Evolutionary conservation across 1,140 invertebrate genomes (phyloP).

Genomic region (Chionoecetes opilio): DNA sequence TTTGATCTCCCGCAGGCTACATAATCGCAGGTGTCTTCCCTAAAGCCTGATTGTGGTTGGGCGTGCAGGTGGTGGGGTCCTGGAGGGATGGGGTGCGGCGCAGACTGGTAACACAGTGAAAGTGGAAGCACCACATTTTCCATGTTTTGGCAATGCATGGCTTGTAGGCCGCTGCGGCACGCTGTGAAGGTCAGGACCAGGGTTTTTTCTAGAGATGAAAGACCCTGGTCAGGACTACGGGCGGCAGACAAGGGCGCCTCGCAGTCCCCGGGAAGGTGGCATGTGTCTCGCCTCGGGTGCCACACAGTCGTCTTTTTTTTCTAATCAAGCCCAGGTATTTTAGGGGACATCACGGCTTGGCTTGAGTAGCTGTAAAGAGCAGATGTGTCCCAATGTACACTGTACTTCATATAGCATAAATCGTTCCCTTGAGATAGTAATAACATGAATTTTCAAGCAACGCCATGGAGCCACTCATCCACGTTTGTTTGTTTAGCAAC

Average conservation of each 20-base stretch:
- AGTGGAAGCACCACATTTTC: conserved; percentile 6
- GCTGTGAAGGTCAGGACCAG: no score
- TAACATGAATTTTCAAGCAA: no score
- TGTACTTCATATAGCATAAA: no score
- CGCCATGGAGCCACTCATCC: no score
- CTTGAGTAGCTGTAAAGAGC: neutral
- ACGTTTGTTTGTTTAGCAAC: no score
- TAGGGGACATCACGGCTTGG: no score
- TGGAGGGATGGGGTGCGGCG: neutral
- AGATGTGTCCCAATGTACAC: neutral
- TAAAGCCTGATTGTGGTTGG: neutral
- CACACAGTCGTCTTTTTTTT: neutral
- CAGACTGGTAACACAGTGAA: neutral
- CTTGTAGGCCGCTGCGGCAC: neutral
- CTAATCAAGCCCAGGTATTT: neutral
- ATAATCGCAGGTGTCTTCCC: conserved; percentile 2
- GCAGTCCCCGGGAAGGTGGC: neutral
- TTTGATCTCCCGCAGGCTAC: neutral
- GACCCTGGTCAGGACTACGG: no score
- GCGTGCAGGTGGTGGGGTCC: neutral
- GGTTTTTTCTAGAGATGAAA: no score
- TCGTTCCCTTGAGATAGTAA: no score
- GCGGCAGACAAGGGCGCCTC: neutral
- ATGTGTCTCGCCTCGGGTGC: neutral
- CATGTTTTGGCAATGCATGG: neutral